A percentile compares a stretch with the other conserved stretches of the same genome.
These are phyloP conservation scores for Xestia c-nigrum DNA, from an alignment of 2,888 invertebrate genomes.

Conservation along the genomic window DNA sequence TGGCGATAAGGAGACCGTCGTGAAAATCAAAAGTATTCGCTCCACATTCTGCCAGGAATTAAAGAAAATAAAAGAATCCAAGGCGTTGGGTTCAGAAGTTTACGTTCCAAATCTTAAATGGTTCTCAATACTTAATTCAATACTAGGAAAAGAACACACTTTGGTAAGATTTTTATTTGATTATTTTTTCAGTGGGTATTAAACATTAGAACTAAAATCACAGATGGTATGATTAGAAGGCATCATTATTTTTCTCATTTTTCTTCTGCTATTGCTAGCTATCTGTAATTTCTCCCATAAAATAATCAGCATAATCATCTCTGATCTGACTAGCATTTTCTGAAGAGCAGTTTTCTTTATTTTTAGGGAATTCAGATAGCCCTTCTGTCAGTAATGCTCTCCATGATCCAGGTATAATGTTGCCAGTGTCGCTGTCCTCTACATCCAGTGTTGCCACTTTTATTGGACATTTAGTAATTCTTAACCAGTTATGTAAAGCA, in stretches of 20 bases:
- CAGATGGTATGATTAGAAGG: neutral
- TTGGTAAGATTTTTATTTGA: constrained; percentile 19
- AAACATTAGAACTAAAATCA: neutral
- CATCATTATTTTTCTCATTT: neutral
- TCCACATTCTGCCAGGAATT: constrained; percentile 43
- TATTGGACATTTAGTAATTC: constrained; percentile 19
- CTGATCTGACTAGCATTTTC: constrained; percentile 27
- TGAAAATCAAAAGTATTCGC: constrained; percentile 46
- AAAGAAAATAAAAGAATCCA: constrained; percentile 45
- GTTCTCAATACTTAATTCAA: constrained; percentile 39
- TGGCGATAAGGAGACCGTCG: constrained; percentile 44
- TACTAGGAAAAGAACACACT: constrained; percentile 26
- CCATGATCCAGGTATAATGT: constrained; percentile 36
- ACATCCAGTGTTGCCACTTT: constrained; percentile 35
- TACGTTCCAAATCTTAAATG: constrained; percentile 44
- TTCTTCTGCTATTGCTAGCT: neutral
- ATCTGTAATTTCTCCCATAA: neutral
- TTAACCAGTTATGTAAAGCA: constrained; percentile 38
- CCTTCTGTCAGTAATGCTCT: constrained; percentile 34
- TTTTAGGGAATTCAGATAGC: constrained; percentile 16
- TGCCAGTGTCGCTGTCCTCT: constrained; percentile 29
- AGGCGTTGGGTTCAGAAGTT: constrained; percentile 22
- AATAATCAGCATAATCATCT: constrained; percentile 32
- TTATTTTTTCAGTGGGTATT: too few relatives aligned
- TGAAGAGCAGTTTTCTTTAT: neutral